Conservation (phyloP, 2,113 vertebrate species). For the Eurystomus gularis region DNA sequence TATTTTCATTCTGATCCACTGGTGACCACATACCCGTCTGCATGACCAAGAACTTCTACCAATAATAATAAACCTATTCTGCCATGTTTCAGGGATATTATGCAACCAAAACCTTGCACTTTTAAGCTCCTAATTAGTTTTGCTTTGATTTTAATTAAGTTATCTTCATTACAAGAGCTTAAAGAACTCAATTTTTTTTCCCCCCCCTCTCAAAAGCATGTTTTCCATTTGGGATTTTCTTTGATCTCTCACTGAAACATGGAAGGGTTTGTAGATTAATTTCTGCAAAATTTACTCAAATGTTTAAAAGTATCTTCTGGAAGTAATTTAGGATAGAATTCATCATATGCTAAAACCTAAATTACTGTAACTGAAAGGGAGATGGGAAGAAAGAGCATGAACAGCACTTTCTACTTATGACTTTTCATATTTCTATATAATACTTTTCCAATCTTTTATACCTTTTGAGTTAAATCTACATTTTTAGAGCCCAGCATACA, state of each 20-base stretch:
- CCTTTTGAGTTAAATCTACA: neutral
- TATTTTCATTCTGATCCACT: neutral
- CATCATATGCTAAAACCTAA: slow-evolving; percentile 6
- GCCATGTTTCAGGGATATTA: neutral
- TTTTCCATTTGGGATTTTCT: slow-evolving; percentile 61
- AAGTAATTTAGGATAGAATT: slow-evolving; percentile 35
- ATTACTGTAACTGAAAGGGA: slow-evolving; percentile 31
- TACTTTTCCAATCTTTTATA: neutral
- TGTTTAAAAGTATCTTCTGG: neutral
- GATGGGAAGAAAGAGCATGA: neutral
- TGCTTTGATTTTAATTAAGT: slow-evolving; percentile 62
- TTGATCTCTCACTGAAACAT: slow-evolving; percentile 48
- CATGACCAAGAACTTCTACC: neutral
- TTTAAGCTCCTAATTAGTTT: slow-evolving; percentile 50
- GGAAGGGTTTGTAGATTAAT: slow-evolving; percentile 28
- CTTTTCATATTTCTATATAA: neutral
- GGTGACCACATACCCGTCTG: neutral
- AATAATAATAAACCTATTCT: neutral
- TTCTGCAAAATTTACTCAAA: slow-evolving; percentile 27
- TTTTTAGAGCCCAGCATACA: neutral
- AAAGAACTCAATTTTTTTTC: neutral
- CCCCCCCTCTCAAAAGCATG: neutral
- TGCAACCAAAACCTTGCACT: neutral
- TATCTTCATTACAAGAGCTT: slow-evolving; percentile 29
- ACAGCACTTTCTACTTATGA: neutral